Evolutionary conservation across 2,888 invertebrate species (phyloP), one percentile per base, ranked within the genome.

Genomic region (Athetis lepigone): DNA sequence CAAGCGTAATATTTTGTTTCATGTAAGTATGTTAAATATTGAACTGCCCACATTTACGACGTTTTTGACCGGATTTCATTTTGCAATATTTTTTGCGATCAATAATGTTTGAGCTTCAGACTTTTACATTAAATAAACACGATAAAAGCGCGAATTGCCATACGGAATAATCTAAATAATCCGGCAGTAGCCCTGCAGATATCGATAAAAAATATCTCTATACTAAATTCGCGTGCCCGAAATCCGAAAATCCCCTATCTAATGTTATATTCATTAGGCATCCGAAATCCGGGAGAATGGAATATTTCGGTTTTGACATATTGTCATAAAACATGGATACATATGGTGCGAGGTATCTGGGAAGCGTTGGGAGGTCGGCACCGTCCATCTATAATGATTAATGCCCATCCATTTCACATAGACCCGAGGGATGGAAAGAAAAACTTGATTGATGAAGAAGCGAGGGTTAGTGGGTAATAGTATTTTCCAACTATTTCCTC

Each of bases 371-470:
- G 86, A 90, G 87, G 85, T 77, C 85, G 16, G 77, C 81, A 83
- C 79, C 84, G 88, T 85, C 89, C 86, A 81, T 90, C 90, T 84
- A 89, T 92, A 92, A 92, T 91, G 93, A 93, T 93, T 91, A 91
- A 94, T 92, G 92, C 71, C 89, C 88, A 90, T 93, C 92, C 90
- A 89, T 90, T 86, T 83, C 84, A 84, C 87, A 85, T 79, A 81
- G 83, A 87, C 85, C 81, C 66, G 39, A 57, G 79, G 85, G 85
- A 84, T 77, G 62, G 75, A 61, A 82, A 81, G 83, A 88, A 90
- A 90, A 91, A 91, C 84, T 90, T 93, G 93, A 93, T 94, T 91
- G 93, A 94, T 93, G 90, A 82, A 84, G 88, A 88, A 74, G 36
- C 55, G 73, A 65, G 67, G 79, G 85, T 84, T 82, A 83, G 77